Evolutionary conservation across 1,140 invertebrate species (phyloP), one percentile per base, ranked within the genome.

Genomic region (Meloidogyne hapla): DNA sequence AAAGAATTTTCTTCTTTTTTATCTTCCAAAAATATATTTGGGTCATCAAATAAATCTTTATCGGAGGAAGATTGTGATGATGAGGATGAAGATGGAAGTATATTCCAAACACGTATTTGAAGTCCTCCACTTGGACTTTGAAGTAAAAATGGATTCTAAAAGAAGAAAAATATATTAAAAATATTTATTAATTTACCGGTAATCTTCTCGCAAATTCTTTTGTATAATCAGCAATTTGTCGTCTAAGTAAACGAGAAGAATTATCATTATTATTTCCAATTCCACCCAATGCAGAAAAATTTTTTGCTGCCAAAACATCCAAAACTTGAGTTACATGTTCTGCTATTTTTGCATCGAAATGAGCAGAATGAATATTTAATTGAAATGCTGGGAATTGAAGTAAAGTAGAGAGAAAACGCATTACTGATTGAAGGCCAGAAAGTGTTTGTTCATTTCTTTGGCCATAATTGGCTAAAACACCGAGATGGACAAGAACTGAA

Each of bases 331-430:
- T 79, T 8, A 77, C 75, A 56, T 82, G 82, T 74, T 82, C 82
- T 10, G 81, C 81, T 26, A 82, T 84, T 75, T 81, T 84, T 40
- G 78, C 61, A 69, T 82, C 81, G 48, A 84, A 82, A 48, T 84
- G 72, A 6, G 72, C 79, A n/a, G 69, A 65, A 13, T 69, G 48
- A 40, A 79, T 65, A 56, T 69, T 74, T 21, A 70, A 56, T 25
- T 82, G 42, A 65, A 82, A 82, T 21, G 81, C 67, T 26, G 81
- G 81, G 62, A 83, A 83, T 21, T 67, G 65, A 15, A 82, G 61
- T 15, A 82, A 63, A 1, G 81, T 72, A 42, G 69, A 68, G 33
- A 82, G 62, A 65, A 82, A 82, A n/a, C 81, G 68, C 42, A 83
- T 83, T 26, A 82, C 81, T n/a, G 81, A 76, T n/a, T 63, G 42